These are phyloP conservation scores for Leguminivora glycinivorella DNA, from an alignment of 1,140 invertebrate species.

Conservation along the genomic window DNA sequence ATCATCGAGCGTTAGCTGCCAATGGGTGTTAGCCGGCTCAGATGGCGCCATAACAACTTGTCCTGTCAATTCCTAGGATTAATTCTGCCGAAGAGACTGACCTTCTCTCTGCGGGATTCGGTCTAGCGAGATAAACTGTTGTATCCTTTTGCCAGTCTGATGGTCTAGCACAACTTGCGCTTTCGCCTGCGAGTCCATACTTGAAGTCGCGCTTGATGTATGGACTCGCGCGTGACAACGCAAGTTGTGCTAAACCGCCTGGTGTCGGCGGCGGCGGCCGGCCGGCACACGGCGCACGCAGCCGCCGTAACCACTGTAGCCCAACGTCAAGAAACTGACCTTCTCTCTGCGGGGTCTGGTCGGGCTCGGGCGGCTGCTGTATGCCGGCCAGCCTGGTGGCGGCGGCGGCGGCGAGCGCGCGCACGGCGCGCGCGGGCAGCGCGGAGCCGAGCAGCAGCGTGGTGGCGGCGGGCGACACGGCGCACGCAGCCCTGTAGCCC, in stretches of 20 bases:
- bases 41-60: too few species aligned
- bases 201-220: too few species aligned
- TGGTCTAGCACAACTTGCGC: too few species aligned
- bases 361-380: constrained; percentile 84
- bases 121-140: constrained; percentile 83
- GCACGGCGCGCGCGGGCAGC: constrained; percentile 77
- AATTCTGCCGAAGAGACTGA: too few species aligned
- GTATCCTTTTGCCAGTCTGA: constrained; percentile 72
- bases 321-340: constrained; percentile 58
- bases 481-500: constrained; percentile 85
- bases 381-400: constrained; percentile 66
- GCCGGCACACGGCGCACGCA: constrained; percentile 85
- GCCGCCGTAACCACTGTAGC: constrained; percentile 71
- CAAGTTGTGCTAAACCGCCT: too few species aligned
- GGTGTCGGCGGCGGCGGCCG: constrained; percentile 85
- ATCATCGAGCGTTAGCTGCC: too few species aligned
- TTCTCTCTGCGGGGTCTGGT: constrained; percentile 73
- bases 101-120: constrained; percentile 69
- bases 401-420: constrained; percentile 53
- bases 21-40: too few species aligned
- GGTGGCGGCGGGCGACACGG: constrained; percentile 87
- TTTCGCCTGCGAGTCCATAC: too few species aligned
- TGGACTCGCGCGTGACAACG: too few species aligned
- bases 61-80: too few species aligned
- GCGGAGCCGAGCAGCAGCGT: constrained; percentile 87